Evolutionary conservation across 2,888 invertebrate genomes (phyloP), one percentile per base, ranked within the genome.

Genomic region (Epiperipatus broadwayi): DNA sequence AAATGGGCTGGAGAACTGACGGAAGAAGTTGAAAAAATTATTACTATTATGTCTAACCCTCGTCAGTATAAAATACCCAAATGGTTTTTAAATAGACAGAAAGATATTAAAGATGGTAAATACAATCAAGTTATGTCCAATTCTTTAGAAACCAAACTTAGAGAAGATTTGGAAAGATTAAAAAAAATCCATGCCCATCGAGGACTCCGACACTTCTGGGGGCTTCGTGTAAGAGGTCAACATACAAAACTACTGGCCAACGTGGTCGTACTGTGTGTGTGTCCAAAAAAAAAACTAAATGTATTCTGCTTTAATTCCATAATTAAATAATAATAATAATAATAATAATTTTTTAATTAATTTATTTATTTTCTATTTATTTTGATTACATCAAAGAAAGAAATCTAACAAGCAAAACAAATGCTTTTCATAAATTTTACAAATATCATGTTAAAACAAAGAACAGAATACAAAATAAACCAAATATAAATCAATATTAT

Each of bases 271-370:
- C 66, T 50, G 66, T 67, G 43, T 66, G 66, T 58, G 66, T 66
- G 45, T 63, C 64, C 49, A 66, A 66, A 58, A 66, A 66, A 61
- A 65, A 65, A n/a, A n/a, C n/a, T n/a, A n/a, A n/a, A n/a, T n/a
- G n/a, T n/a, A n/a, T n/a, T n/a, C n/a, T n/a, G n/a, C n/a, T n/a
- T n/a, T n/a, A n/a, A n/a, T n/a, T n/a, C n/a, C n/a, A n/a, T n/a
- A n/a, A n/a, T n/a, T n/a, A n/a, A n/a, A n/a, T n/a, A n/a, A n/a
- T n/a, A n/a, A n/a, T n/a, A n/a, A n/a, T n/a, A n/a, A n/a, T n/a
- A n/a, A n/a, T n/a, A n/a, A n/a, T n/a, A n/a, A n/a, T n/a, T n/a
- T n/a, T n/a, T n/a, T n/a, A n/a, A n/a, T n/a, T n/a, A n/a, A n/a
- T n/a, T n/a, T n/a, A n/a, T n/a, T n/a, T n/a, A n/a, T n/a, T n/a